Evolutionary conservation across 2,888 invertebrate genomes (phyloP), one percentile per base, ranked within the genome.

Genomic region (Belgica antarctica): DNA sequence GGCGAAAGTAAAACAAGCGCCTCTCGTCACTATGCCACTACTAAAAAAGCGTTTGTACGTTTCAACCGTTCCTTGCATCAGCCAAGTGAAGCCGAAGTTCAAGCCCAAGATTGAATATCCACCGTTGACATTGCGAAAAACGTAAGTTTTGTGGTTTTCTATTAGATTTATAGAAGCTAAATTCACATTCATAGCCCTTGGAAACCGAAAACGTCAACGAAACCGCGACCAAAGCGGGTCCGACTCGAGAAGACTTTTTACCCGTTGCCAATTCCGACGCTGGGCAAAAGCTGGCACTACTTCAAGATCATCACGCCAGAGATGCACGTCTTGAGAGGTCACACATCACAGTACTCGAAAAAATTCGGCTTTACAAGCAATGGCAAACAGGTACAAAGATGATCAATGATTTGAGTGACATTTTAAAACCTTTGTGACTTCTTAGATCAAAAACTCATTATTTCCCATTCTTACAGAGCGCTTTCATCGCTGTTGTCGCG

Each of bases 351-450:
- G 34, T 62, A 27, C 47, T 70, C 70, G 1, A 70, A 62, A 19
- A 70, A 62, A 46, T 70, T 70, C 15, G 52, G 17, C 17, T 70
- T 34, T 52, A n/a, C 15, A 12, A 70, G 47, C 19, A 70, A 70
- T 47, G 62, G 62, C 7, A 70, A 70, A 62, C 70, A 70, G 31
- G 70, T 70, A 12, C n/a, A 19, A 8, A 10, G 57, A n/a, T 12
- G 1, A n/a, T n/a, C n/a, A n/a, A n/a, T n/a, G n/a, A n/a, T n/a
- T n/a, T n/a, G n/a, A n/a, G n/a, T n/a, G n/a, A n/a, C n/a, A n/a
- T n/a, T n/a, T n/a, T n/a, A n/a, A n/a, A n/a, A n/a, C n/a, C n/a
- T n/a, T n/a, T 41, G 7, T 57, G 1, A n/a, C 7, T 61, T n/a
- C 3, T 19, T 1, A 1, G 22, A 62, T 15, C 22, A 36, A 19